Evolutionary conservation across 37 sponge, comb jelly and placozoan genomes (phyloP).

Genomic region (Aplysina aerophoba): DNA sequence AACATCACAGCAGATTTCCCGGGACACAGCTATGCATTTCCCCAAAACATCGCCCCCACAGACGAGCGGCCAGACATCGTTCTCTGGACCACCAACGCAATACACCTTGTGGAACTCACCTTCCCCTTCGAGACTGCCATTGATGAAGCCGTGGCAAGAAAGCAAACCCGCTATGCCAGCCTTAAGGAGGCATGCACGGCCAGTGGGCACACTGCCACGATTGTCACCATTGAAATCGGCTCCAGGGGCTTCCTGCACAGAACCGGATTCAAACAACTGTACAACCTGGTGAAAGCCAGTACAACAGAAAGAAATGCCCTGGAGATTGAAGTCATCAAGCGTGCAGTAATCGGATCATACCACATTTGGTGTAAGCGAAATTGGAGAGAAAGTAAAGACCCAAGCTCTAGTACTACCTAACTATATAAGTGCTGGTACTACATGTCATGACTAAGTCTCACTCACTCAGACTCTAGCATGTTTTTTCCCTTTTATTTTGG

Average conservation of each 20-base stretch:
- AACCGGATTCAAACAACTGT: background rate
- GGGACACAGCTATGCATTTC: background rate
- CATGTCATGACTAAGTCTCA: too few species aligned
- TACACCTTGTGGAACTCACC: too few species aligned
- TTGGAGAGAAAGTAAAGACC: too few species aligned
- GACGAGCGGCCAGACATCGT: background rate
- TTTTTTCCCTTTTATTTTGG: too few species aligned
- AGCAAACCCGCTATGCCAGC: too few species aligned
- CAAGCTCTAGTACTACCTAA: too few species aligned
- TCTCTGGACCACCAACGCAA: background rate
- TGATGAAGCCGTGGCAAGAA: too few species aligned
- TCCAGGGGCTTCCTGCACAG: background rate
- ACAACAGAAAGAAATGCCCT: background rate
- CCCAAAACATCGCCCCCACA: background rate
- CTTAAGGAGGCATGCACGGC: too few species aligned
- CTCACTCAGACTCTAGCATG: too few species aligned
- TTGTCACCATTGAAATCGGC: background rate
- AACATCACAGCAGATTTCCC: background rate
- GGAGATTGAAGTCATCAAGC: background rate
- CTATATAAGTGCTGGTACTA: too few species aligned
- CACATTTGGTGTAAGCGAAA: background rate
- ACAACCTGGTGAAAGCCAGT: background rate
- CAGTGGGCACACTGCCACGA: background rate
- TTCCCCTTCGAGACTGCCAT: too few species aligned
- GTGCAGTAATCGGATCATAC: background rate